Base-by-base conservation (phyloP, 92 coral and sea anemone species). In the Bergia puertoricense region DNA sequence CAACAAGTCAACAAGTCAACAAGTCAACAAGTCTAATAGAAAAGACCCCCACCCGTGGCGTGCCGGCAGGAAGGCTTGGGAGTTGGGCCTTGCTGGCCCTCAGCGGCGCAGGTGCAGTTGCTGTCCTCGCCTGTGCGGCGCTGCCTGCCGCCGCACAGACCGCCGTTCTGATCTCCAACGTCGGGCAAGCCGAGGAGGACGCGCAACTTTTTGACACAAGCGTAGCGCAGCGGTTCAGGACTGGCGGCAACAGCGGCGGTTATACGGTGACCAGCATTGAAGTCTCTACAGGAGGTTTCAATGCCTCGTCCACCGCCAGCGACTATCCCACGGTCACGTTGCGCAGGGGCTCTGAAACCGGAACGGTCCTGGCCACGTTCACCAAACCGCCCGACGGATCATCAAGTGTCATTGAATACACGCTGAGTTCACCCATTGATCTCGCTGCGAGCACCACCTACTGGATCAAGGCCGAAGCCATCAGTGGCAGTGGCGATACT, bases 391-490 rank as follows among this genome's bases (percentile, higher is more conserved):
- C 73, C 73, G 73, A 23, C 73, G 73, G 73, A 67, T 67, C 73
- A 67, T 4, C 73, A 67, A 67, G 37, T 67, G 73, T 67, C 73
- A 7, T 67, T 67, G 73, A 67, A 67, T 67, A 67, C 73, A 67
- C 73, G 73, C 73, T 67, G 73, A 67, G 73, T 67, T 67, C 73
- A 67, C 0, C 73, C 73, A 67, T 67, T 30, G 73, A 67, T 67
- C 73, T 67, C 73, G 73, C 73, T 67, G 73, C 73, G 73, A 67
- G 73, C 73, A 67, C 73, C 73, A 67, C 73, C 73, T 67, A 67
- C 73, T 67, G 73, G 73, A 67, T 67, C 73, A 67, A 2, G 73
- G 7, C 73, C 73, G 73, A 67, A 0, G 73, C 73, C 73, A 7
- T 67, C 7, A 67, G 73, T 67, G 37, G 73, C 73, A 67, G 73